A percentile compares a stretch with the other conserved stretches of the same genome.
phyloP scores from a whole-genome alignment of 2,113 vertebrate species.

The western clawed frog (Xenopus tropicalis) region DNA sequence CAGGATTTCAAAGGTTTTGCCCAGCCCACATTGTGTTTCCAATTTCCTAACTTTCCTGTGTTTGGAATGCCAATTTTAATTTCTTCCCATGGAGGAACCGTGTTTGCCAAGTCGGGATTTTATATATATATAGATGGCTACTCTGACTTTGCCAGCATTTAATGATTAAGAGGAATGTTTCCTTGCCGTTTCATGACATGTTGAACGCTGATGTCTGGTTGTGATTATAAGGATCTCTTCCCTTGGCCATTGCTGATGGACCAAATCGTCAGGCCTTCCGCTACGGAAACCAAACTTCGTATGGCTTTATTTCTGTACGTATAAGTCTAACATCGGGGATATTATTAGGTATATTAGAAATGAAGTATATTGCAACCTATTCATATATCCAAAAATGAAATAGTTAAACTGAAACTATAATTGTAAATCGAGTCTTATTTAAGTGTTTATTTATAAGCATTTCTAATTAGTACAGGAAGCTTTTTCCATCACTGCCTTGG shows the following conservation, averaged over 20 bases:
- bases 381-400: too few species aligned
- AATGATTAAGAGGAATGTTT: slow-evolving; percentile 57
- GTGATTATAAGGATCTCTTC: slow-evolving; percentile 12
- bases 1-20: slow-evolving; percentile 78
- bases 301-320: too few species aligned
- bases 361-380: too few species aligned
- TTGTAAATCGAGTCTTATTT: too few species aligned
- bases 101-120: slow-evolving; percentile 68
- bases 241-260: not conserved
- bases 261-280: not conserved
- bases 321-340: too few species aligned
- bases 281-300: too few species aligned
- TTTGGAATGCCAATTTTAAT: slow-evolving; percentile 80
- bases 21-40: slow-evolving; percentile 75
- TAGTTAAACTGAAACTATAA: too few species aligned
- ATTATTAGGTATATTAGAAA: too few species aligned
- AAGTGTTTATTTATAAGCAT: too few species aligned
- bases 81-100: slow-evolving; percentile 73
- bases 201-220: slow-evolving; percentile 17
- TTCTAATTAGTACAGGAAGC: too few species aligned
- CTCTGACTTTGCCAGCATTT: slow-evolving; percentile 59
- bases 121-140: slow-evolving; percentile 62
- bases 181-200: slow-evolving; percentile 57
- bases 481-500: too few species aligned
- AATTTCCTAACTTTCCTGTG: slow-evolving; percentile 80